Evolutionary conservation across 2,113 vertebrate species (phyloP).

Genomic region (Isichthys henryi): DNA sequence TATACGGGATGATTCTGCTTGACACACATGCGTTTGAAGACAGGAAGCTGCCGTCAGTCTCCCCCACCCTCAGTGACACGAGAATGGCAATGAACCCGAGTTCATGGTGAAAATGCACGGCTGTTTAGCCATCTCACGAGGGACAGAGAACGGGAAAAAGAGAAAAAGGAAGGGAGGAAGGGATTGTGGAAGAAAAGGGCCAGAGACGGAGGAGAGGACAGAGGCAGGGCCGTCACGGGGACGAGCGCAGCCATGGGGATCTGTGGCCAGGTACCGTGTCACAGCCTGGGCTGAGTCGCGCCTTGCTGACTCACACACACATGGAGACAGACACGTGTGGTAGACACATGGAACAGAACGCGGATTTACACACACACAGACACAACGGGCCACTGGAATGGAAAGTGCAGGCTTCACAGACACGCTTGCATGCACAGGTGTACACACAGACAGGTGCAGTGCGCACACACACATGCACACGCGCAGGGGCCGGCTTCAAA

Average conservation of each 20-base stretch:
- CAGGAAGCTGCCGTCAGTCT: background rate
- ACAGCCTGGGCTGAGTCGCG: background rate
- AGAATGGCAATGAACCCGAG: background rate
- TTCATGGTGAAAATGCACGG: background rate
- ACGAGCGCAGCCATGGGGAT: background rate
- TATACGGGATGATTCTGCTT: background rate
- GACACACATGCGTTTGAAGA: background rate
- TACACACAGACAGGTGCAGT: conserved; percentile 23
- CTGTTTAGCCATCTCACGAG: background rate
- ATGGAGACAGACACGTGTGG: conserved; percentile 12
- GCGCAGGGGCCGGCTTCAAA: conserved; percentile 55
- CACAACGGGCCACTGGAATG: background rate
- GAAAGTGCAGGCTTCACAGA: background rate
- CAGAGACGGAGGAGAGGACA: background rate
- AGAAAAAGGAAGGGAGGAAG: background rate
- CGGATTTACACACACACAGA: background rate
- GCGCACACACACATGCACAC: conserved; percentile 10
- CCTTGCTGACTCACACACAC: conserved; percentile 24
- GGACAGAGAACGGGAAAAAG: background rate
- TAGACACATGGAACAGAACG: background rate
- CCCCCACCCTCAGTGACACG: background rate
- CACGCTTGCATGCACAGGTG: background rate
- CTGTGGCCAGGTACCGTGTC: background rate
- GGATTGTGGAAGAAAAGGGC: background rate
- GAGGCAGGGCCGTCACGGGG: background rate